A percentile compares a stretch with the other conserved stretches of the same genome.
Conservation (phyloP, 2,797 vertebrate genomes). For the Sebastes glaucus region DNA sequence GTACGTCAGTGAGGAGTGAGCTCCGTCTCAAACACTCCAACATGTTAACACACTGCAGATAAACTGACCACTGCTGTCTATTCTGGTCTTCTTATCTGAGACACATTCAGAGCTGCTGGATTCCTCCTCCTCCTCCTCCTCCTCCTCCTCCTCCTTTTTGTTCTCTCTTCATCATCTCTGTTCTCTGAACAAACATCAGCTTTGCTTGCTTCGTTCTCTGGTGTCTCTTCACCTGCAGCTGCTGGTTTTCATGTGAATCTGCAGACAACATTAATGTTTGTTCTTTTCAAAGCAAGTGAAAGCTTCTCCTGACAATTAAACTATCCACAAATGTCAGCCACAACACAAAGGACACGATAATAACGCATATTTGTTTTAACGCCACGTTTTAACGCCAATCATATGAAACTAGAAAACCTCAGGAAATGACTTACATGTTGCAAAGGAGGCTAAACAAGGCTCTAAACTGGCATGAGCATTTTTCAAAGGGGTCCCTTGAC, state of each 20-base stretch:
- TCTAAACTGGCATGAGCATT: rapidly evolving
- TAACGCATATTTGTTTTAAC: no score
- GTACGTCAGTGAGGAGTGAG: background rate
- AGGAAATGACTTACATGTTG: no score
- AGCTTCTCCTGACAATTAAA: background rate
- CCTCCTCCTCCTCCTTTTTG: no score
- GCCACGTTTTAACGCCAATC: no score
- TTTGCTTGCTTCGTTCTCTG: background rate
- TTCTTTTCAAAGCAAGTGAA: background rate
- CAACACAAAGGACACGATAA: no score
- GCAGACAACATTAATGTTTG: background rate
- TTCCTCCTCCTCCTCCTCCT: background rate
- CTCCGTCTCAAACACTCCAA: background rate
- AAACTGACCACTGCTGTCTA: conserved; percentile 31
- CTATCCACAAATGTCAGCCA: no score
- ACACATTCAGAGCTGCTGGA: background rate
- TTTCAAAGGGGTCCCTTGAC: no score
- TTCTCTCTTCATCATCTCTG: no score
- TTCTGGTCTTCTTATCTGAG: conserved; percentile 66
- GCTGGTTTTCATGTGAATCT: background rate
- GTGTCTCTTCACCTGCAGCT: background rate
- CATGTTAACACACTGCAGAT: conserved; percentile 23
- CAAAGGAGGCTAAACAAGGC: no score
- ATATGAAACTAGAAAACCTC: no score
- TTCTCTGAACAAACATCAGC: no score